phyloP scores from a whole-genome alignment of 2,797 vertebrate genomes.

The Oophaga sylvatica region DNA sequence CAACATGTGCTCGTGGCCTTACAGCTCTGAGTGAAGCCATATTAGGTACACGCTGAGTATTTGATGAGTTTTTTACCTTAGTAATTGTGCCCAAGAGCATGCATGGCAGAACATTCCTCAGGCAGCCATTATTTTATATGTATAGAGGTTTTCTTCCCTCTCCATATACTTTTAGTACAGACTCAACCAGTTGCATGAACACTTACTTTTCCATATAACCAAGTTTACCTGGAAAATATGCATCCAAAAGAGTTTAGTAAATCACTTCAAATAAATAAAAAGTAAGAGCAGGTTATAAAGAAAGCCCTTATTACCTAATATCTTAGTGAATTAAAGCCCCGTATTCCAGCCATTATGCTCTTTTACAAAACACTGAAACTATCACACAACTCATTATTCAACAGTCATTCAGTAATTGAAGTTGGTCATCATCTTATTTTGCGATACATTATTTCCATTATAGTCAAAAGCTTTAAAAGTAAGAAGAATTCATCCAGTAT shows the following conservation, averaged over 20 bases:
- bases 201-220: neutral
- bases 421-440: conserved; percentile 6
- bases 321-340: neutral
- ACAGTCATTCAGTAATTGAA: conserved; percentile 11
- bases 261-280: conserved; percentile 17
- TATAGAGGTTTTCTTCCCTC: neutral
- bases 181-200: neutral
- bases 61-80: too few species aligned
- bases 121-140: too few species aligned
- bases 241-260: neutral
- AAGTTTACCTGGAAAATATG: neutral
- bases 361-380: neutral
- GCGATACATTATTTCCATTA: conserved; percentile 25
- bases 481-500: conserved; percentile 30
- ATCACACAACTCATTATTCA: conserved; percentile 28
- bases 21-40: too few species aligned
- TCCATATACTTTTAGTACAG: neutral
- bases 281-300: neutral
- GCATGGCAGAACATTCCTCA: too few species aligned
- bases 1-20: too few species aligned
- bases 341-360: neutral
- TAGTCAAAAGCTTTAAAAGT: conserved; percentile 37
- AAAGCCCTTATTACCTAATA: conserved; percentile 5
- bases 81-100: too few species aligned
- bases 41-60: too few species aligned